phyloP scores from a whole-genome alignment of 2,888 invertebrate genomes.

The Bellardia bayeri region DNA sequence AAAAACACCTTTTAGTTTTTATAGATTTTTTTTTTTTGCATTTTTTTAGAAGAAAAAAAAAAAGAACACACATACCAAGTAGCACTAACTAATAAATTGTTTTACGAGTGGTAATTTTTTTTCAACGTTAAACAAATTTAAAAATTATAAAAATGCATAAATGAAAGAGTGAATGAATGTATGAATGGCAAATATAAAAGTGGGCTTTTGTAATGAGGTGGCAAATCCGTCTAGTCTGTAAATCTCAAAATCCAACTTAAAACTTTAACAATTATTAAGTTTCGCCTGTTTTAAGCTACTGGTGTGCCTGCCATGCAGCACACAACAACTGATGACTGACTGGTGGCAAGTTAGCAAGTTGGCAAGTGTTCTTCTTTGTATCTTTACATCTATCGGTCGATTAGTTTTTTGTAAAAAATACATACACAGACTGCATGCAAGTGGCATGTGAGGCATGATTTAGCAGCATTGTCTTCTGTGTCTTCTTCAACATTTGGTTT shows the following conservation, averaged over 20 bases:
- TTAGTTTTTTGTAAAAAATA: conserved; percentile 24
- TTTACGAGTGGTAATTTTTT: conserved; percentile 7
- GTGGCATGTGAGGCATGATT: conserved; percentile 32
- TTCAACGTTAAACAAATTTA: not conserved
- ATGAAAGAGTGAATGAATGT: conserved; percentile 1
- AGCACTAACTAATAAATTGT: not conserved
- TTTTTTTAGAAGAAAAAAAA: no score
- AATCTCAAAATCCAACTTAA: conserved; percentile 42
- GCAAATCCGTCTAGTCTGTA: conserved; percentile 48
- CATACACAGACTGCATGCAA: not conserved
- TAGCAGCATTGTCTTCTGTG: conserved; percentile 12
- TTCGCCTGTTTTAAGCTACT: conserved; percentile 41
- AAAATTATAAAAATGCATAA: not conserved
- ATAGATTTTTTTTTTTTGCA: no score
- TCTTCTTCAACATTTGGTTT: conserved; percentile 2
- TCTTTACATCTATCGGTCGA: conserved; percentile 48
- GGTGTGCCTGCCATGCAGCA: conserved; percentile 28
- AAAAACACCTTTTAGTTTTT: no score
- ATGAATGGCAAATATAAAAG: conserved; percentile 28
- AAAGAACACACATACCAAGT: not conserved
- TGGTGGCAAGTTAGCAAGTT: not conserved
- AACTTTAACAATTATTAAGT: conserved; percentile 42
- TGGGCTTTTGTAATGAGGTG: conserved; percentile 54
- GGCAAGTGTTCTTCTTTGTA: conserved; percentile 45
- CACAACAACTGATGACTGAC: not conserved